These are phyloP conservation scores for Fukomys damarensis DNA, from an alignment of 2,113 vertebrate species.

Conservation along the genomic window DNA sequence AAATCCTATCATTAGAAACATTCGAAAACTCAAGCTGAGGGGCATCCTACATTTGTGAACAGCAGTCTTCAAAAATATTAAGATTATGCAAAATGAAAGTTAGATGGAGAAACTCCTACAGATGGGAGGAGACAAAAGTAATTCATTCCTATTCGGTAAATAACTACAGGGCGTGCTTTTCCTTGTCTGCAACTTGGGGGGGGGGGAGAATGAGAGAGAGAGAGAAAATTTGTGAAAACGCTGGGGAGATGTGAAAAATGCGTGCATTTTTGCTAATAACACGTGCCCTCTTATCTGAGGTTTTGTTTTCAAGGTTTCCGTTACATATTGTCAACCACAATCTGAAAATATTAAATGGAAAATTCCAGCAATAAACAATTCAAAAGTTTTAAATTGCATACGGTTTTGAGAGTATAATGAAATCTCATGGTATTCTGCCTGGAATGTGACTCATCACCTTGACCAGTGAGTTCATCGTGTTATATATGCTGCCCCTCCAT, in stretches of 20 bases:
- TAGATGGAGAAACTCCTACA: neutral
- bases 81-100: neutral
- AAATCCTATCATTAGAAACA: neutral
- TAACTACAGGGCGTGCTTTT: neutral
- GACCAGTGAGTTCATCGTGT: neutral
- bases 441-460: too few species aligned
- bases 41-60: neutral
- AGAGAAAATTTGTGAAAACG: neutral
- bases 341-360: neutral
- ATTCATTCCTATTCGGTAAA: neutral
- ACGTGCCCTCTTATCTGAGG: neutral
- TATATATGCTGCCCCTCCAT: neutral
- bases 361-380: neutral
- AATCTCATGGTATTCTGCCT: accelerated
- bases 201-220: too few species aligned
- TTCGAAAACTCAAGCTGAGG: too few species aligned
- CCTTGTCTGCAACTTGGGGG: neutral
- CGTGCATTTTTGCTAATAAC: neutral
- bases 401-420: neutral
- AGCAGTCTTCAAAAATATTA: neutral
- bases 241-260: too few species aligned
- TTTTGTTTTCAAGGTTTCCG: neutral
- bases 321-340: neutral
- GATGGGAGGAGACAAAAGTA: neutral
- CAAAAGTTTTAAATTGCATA: neutral